phyloP scores from a whole-genome alignment of 2,888 invertebrate species.

The Acleris literana region DNA sequence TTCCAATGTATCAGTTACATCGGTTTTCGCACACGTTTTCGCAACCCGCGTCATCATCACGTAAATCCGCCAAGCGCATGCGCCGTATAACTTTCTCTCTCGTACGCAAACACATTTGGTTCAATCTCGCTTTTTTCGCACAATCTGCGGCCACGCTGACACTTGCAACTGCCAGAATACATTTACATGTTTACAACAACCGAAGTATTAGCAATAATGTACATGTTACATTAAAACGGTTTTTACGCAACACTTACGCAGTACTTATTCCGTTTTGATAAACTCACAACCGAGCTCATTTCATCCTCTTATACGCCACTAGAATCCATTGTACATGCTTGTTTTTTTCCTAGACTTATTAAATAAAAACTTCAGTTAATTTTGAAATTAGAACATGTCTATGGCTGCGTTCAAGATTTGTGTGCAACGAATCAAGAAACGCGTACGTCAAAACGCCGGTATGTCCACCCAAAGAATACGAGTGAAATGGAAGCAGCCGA shows the following conservation, averaged over 20 bases:
- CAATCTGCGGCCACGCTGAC: slow-evolving; percentile 42
- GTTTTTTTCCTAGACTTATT: not conserved
- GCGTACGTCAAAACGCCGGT: not conserved
- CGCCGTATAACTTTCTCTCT: slow-evolving; percentile 65
- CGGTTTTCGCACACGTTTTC: slow-evolving; percentile 53
- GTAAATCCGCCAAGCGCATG: slow-evolving; percentile 58
- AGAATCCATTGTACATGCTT: not conserved
- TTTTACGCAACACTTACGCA: not conserved
- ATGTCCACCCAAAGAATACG: slow-evolving; percentile 22
- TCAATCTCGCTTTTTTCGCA: slow-evolving; percentile 68
- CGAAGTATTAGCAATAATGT: not conserved
- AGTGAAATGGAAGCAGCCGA: slow-evolving; percentile 55
- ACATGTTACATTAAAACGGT: not conserved
- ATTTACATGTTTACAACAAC: not conserved
- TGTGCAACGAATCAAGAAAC: slow-evolving; percentile 17
- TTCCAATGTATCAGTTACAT: slow-evolving; percentile 22
- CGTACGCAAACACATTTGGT: slow-evolving; percentile 62
- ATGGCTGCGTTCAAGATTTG: slow-evolving; percentile 3
- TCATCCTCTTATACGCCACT: not conserved
- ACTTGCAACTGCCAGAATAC: slow-evolving; percentile 10
- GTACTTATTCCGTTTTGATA: too few species aligned
- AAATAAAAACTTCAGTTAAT: not conserved
- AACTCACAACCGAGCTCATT: too few species aligned
- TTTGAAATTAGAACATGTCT: slow-evolving; percentile 3
- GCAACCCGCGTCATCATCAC: slow-evolving; percentile 63